A percentile compares a stretch with the other conserved stretches of the same genome.
phyloP scores from a whole-genome alignment of 2,113 vertebrate species.

The Poeciliopsis prolifica region DNA sequence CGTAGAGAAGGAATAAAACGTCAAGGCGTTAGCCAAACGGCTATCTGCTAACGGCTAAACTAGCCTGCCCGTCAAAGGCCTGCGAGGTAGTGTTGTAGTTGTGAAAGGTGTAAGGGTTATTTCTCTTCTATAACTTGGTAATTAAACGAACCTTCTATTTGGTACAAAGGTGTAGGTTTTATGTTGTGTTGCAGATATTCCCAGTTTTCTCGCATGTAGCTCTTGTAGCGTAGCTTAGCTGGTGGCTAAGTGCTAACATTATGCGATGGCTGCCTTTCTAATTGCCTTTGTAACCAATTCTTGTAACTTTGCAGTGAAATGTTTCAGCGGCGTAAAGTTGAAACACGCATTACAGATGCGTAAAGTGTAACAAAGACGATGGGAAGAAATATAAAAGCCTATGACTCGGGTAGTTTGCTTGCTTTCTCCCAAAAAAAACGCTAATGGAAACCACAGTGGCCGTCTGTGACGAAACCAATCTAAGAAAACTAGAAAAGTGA shows the following conservation, averaged over 20 bases:
- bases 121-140: background rate
- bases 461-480: constrained; percentile 21
- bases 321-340: background rate
- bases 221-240: constrained; percentile 38
- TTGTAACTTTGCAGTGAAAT: constrained; percentile 8
- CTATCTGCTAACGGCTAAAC: constrained; percentile 53
- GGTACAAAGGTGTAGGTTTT: background rate
- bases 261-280: constrained; percentile 45
- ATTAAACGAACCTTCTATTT: background rate
- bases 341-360: background rate
- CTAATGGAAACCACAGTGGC: constrained; percentile 32
- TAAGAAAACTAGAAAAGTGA: constrained; percentile 13
- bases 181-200: background rate
- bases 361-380: fast-evolving
- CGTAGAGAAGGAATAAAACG: constrained; percentile 50
- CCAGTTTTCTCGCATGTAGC: background rate
- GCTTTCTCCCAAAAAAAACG: background rate
- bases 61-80: constrained; percentile 33
- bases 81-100: background rate
- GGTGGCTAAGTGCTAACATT: constrained; percentile 54
- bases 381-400: background rate
- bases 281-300: constrained; percentile 70
- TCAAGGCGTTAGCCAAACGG: constrained; percentile 55
- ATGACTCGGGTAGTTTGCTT: background rate
- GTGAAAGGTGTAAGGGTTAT: background rate